Percentiles rank a stretch among this genome's conserved stretches.
Evolutionary conservation across 2,888 invertebrate genomes (phyloP).

Genomic region (Cataglyphis cursor): DNA sequence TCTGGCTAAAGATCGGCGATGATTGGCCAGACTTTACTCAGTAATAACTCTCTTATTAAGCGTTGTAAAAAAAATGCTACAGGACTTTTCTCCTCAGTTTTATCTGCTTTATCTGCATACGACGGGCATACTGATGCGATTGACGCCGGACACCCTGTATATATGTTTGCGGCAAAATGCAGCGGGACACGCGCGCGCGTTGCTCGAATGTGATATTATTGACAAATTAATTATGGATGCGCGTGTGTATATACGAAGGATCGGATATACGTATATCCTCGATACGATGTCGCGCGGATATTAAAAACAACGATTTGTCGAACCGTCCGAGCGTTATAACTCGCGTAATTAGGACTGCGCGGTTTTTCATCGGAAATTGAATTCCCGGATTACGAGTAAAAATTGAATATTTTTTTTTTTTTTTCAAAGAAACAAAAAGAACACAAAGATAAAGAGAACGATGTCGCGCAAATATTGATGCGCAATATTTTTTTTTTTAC

Average conservation of each 20-base stretch:
- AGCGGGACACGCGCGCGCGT: not conserved
- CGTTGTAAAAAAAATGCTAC: no score
- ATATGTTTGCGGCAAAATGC: not conserved
- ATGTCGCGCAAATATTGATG: slow-evolving; percentile 10
- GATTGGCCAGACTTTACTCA: no score
- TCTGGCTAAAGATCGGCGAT: no score
- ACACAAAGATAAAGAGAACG: not conserved
- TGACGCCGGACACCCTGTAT: no score
- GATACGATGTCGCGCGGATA: not conserved
- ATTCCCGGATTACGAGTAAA: slow-evolving; percentile 24
- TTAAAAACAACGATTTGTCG: slow-evolving; percentile 47
- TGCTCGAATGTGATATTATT: slow-evolving; percentile 32
- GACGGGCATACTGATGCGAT: no score
- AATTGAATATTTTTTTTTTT: slow-evolving; percentile 27
- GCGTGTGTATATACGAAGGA: not conserved
- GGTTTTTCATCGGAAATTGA: slow-evolving; percentile 31
- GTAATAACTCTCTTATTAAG: no score
- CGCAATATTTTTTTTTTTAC: not conserved
- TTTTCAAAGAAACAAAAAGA: not conserved
- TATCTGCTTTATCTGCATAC: no score
- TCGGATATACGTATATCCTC: not conserved
- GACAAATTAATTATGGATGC: slow-evolving; percentile 40
- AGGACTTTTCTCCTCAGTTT: no score
- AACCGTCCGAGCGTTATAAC: slow-evolving; percentile 30
- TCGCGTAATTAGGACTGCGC: slow-evolving; percentile 32